Conservation (phyloP, 2,797 vertebrate species). For the Champsocephalus esox region DNA sequence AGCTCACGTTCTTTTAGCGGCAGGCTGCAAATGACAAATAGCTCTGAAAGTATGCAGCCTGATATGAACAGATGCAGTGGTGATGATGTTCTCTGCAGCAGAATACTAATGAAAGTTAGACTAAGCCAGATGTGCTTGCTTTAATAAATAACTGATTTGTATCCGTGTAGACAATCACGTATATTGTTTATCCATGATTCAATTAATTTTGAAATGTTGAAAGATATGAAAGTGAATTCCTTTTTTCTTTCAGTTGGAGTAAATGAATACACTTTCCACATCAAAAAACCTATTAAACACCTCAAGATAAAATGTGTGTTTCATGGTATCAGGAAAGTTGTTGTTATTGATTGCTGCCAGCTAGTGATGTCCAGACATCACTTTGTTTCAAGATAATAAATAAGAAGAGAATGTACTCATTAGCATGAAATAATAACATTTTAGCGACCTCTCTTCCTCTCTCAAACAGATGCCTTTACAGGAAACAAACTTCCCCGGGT, state of each 20-base stretch:
- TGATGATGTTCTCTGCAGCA: neutral
- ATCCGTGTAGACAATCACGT: neutral
- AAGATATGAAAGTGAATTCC: neutral
- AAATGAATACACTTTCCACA: slow-evolving; percentile 1
- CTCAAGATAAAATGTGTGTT: neutral
- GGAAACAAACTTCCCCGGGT: neutral
- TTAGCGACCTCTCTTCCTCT: no score
- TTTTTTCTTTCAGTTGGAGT: neutral
- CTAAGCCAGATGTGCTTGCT: neutral
- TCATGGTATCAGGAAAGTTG: neutral
- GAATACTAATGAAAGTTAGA: neutral
- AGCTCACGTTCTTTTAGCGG: slow-evolving; percentile 13
- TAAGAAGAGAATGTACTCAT: neutral
- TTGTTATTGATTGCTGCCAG: slow-evolving; percentile 8
- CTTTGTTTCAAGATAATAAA: slow-evolving; percentile 10
- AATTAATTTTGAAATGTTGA: neutral
- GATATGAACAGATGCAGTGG: slow-evolving; percentile 6
- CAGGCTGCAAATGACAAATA: slow-evolving; percentile 43
- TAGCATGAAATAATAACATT: no score
- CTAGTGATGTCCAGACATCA: slow-evolving; percentile 20
- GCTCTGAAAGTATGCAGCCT: slow-evolving; percentile 26
- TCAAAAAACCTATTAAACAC: slow-evolving; percentile 4
- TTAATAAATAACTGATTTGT: neutral
- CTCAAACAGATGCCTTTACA: no score
- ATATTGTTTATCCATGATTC: neutral